These are phyloP conservation scores for Mobula hypostoma DNA, from an alignment of 2,113 vertebrate species.

Conservation along the genomic window DNA sequence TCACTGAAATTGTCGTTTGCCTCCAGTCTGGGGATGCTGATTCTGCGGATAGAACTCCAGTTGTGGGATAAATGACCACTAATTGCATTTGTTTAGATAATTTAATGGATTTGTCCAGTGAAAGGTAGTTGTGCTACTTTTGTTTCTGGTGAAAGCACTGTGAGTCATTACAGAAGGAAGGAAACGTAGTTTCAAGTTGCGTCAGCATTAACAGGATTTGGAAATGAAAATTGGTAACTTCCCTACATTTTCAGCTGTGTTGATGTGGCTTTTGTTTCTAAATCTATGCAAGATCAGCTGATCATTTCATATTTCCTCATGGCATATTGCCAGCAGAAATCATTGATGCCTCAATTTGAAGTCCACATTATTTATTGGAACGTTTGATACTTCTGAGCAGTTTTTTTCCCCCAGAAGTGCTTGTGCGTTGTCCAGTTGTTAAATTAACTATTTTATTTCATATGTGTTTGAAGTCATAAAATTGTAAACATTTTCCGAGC, in stretches of 20 bases:
- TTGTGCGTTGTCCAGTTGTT: background rate
- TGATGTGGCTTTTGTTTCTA: constrained; percentile 20
- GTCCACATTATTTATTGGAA: background rate
- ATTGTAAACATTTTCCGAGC: background rate
- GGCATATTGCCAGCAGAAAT: background rate
- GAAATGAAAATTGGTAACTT: constrained; percentile 13
- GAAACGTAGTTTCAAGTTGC: background rate
- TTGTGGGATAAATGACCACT: no score
- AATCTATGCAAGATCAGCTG: background rate
- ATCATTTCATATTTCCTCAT: background rate
- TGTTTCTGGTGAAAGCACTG: background rate
- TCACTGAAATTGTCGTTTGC: no score
- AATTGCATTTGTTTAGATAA: background rate
- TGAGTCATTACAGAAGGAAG: background rate
- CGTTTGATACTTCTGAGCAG: background rate
- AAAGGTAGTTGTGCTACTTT: background rate
- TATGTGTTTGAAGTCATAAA: background rate
- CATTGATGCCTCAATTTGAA: background rate
- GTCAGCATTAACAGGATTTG: background rate
- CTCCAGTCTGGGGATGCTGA: background rate
- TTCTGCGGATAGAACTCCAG: background rate
- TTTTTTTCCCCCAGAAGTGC: background rate
- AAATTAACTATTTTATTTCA: background rate
- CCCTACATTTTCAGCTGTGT: background rate
- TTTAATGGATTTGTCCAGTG: background rate